Conservation (phyloP, 2,113 vertebrate species). For the Anhinga rufa region DNA sequence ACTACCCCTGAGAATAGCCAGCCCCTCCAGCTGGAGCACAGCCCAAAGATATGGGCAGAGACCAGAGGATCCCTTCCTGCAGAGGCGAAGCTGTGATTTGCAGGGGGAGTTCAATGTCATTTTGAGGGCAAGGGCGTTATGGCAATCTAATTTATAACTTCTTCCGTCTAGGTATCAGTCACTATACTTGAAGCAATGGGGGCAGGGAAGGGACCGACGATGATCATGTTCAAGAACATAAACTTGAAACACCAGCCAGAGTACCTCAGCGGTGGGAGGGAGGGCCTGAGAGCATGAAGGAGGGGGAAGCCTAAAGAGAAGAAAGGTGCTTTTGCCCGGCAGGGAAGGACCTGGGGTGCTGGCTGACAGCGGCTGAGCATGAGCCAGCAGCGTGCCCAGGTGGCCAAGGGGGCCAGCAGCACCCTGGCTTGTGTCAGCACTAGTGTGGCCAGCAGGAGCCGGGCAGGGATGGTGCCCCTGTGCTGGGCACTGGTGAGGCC, state of each 20-base stretch:
- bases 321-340: background rate
- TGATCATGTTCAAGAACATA: background rate
- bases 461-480: background rate
- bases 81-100: background rate
- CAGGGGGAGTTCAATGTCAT: background rate
- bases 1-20: background rate
- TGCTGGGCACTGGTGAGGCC: background rate
- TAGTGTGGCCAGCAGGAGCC: background rate
- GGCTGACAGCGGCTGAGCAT: background rate
- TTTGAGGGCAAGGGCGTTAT: background rate
- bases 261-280: background rate
- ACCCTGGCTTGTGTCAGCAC: background rate
- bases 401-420: background rate
- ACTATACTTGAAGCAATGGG: background rate
- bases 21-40: background rate
- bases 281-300: background rate
- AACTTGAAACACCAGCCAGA: background rate
- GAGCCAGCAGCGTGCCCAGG: background rate
- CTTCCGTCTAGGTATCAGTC: accelerated
- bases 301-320: background rate
- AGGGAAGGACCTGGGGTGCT: background rate
- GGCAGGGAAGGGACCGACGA: background rate
- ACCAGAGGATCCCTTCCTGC: background rate
- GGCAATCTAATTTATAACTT: background rate
- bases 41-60: background rate